phyloP scores from a whole-genome alignment of 2,888 invertebrate species.

The Eilema caniola region DNA sequence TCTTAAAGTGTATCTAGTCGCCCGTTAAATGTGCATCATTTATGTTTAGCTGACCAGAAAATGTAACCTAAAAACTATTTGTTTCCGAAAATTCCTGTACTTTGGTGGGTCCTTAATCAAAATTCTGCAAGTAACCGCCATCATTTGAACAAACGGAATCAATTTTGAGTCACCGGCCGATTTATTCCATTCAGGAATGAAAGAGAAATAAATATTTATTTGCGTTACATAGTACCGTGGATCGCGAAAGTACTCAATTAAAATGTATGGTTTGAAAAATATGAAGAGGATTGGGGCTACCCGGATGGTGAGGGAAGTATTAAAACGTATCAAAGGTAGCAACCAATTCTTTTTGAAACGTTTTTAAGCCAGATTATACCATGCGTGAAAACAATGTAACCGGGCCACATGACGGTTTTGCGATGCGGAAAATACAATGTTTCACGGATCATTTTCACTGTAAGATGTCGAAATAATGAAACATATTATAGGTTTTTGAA shows the following conservation, averaged over 20 bases:
- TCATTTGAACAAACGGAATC: constrained; percentile 51
- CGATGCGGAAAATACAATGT: constrained; percentile 38
- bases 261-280: constrained; percentile 47
- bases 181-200: constrained; percentile 46
- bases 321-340: constrained; percentile 44
- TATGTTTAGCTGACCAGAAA: neutral
- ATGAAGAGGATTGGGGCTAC: constrained; percentile 25
- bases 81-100: neutral
- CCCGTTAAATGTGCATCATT: neutral
- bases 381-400: constrained; percentile 49
- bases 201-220: constrained; percentile 55
- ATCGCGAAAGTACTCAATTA: constrained; percentile 47
- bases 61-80: neutral
- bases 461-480: constrained; percentile 32
- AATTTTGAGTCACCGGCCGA: constrained; percentile 43
- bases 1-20: neutral
- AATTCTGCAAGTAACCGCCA: neutral
- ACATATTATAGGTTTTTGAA: constrained; percentile 17
- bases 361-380: constrained; percentile 54
- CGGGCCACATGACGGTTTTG: constrained; percentile 27
- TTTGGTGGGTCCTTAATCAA: neutral
- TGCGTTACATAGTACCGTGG: constrained; percentile 44
- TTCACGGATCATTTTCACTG: constrained; percentile 40
- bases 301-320: constrained; percentile 36
- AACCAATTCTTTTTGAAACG: constrained; percentile 36